These are phyloP conservation scores for Tragelaphus scriptus DNA, from an alignment of 2,113 vertebrate species.

Conservation along the genomic window DNA sequence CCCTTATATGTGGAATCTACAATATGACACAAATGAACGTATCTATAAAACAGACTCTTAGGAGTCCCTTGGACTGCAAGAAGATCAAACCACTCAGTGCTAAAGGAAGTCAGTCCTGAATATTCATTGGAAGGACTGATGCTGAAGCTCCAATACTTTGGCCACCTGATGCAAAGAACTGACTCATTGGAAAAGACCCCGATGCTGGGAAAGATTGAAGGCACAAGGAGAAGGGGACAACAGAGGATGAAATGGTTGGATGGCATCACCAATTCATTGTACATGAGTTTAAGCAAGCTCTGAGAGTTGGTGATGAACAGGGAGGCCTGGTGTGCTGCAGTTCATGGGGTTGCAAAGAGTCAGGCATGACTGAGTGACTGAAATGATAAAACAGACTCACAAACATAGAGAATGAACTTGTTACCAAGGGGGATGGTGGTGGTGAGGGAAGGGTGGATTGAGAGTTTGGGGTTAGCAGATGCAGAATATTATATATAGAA, in stretches of 20 bases:
- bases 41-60: neutral
- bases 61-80: too few relatives aligned
- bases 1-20: neutral
- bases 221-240: neutral
- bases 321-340: neutral
- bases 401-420: neutral
- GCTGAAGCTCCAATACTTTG: neutral
- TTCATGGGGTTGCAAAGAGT: neutral
- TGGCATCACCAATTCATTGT: neutral
- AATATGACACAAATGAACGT: neutral
- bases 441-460: neutral
- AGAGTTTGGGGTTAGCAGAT: neutral
- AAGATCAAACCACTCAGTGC: too few relatives aligned
- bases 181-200: neutral
- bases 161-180: neutral
- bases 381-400: neutral
- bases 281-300: neutral
- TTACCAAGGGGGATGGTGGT: neutral
- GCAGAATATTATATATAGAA: neutral
- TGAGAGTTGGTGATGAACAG: neutral
- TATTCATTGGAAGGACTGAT: neutral
- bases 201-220: neutral
- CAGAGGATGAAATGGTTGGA: neutral
- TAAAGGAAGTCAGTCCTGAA: neutral
- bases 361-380: neutral